Evolutionary conservation across 2,797 vertebrate species (phyloP), one percentile per base, ranked within the genome.

Genomic region (Amphiprion clarkii): DNA sequence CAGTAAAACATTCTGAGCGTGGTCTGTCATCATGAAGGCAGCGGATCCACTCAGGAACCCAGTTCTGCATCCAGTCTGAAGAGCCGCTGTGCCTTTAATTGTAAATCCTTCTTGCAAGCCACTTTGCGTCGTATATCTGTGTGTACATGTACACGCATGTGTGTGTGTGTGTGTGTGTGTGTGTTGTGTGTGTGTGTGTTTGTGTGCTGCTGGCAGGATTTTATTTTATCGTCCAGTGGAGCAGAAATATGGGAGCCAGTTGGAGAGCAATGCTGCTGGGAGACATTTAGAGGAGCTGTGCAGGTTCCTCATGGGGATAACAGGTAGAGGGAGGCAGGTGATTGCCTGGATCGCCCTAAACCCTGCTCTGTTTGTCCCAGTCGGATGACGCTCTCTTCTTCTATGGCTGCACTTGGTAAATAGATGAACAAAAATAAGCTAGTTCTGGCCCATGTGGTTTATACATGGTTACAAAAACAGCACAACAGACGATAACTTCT

Each of bases 161-260:
- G 23, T 1, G 23, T 23, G 1, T 23, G 23, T 23, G 23, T 23
- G 23, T 23, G 23, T 23, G 23, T 23, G 23, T 23, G 23, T 23
- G 23, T 23, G 23, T 23, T 23, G 23, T 23, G 23, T 23, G 23
- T 23, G 23, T 23, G 65, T 67, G 55, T 44, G 58, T 69, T 63
- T 54, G 71, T 44, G 61, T 40, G 55, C 67, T 77, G 85, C 86
- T 85, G 57, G 82, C 71, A 67, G 85, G 88, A 79, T 92, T 90
- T 93, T 94, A 92, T 94, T 94, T 93, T 91, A 93, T 92, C 76
- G 83, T 93, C 88, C 91, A 93, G 80, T 92, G 91, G 85, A 94
- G 94, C 93, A 94, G 94, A 94, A 94, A 94, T 92, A 93, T 91
- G 87, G 87, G 74, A 78, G 80, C 75, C 84, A 87, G 88, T 90